A percentile compares a stretch with the other conserved stretches of the same genome.
These are phyloP conservation scores for Mesitornis unicolor DNA, from an alignment of 2,113 vertebrate genomes.

Conservation along the genomic window DNA sequence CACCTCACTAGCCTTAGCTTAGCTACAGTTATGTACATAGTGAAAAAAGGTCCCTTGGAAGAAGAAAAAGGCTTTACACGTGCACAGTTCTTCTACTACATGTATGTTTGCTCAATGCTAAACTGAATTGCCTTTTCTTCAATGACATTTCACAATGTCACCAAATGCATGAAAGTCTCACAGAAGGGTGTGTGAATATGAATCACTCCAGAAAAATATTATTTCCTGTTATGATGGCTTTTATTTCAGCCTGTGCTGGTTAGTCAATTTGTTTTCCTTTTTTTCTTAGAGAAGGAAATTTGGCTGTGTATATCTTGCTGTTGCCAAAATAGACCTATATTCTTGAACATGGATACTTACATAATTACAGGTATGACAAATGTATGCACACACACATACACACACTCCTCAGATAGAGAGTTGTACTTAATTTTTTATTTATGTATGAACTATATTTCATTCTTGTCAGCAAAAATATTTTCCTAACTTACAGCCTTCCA, in stretches of 20 bases:
- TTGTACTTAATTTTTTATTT: conserved; percentile 11
- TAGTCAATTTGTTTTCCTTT: conserved; percentile 37
- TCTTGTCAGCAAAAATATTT: conserved; percentile 70
- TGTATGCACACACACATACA: neutral
- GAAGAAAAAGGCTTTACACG: conserved; percentile 43
- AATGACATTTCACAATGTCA: conserved; percentile 72
- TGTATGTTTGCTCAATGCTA: conserved; percentile 74
- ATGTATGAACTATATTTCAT: conserved; percentile 47
- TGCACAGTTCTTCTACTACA: conserved; percentile 1
- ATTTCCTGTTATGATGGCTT: conserved; percentile 22
- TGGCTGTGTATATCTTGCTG: neutral
- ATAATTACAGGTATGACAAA: neutral
- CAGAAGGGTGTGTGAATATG: conserved; percentile 33
- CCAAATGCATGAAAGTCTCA: conserved; percentile 45
- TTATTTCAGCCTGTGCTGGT: neutral
- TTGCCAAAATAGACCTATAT: neutral
- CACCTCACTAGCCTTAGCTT: conserved; percentile 47
- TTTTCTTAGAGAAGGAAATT: conserved; percentile 3
- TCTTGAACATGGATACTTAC: neutral
- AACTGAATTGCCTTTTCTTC: conserved; percentile 66
- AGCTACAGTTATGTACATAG: conserved; percentile 5
- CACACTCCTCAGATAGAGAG: neutral
- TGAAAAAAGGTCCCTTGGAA: conserved; percentile 42
- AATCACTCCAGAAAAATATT: conserved; percentile 53
- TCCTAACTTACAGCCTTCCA: conserved; percentile 50